Conservation (phyloP, 2,888 invertebrate species). For the Piscicola geometra region DNA sequence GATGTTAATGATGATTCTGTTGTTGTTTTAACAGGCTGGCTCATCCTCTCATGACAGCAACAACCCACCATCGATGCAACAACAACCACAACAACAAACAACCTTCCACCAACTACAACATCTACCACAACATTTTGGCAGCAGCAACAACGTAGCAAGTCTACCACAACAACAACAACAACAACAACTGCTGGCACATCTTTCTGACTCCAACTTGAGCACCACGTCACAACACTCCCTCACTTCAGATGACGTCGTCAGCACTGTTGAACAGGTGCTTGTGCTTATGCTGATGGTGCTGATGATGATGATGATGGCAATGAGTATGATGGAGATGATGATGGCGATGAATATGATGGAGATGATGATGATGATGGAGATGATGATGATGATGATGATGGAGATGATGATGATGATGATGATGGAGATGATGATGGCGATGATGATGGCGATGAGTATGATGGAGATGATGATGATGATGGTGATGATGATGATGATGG, state of each 20-base stretch:
- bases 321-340: background rate
- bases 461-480: slow-evolving; percentile 30
- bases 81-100: background rate
- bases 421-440: background rate
- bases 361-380: slow-evolving; percentile 9
- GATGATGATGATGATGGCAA: no score
- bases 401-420: slow-evolving; percentile 12
- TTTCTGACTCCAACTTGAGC: slow-evolving; percentile 50
- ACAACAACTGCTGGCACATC: slow-evolving; percentile 41
- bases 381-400: slow-evolving; percentile 25
- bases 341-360: background rate
- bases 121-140: background rate
- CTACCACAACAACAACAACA: slow-evolving; percentile 4
- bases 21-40: slow-evolving; percentile 6
- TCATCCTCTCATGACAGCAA: background rate
- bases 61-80: background rate
- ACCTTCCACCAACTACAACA: slow-evolving; percentile 1
- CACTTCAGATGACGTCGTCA: slow-evolving; percentile 41
- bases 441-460: slow-evolving; percentile 12
- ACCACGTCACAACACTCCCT: slow-evolving; percentile 47
- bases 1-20: slow-evolving; percentile 62
- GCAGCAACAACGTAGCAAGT: background rate
- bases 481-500: slow-evolving; percentile 21
- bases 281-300: background rate
- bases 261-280: slow-evolving; percentile 11